phyloP scores from a whole-genome alignment of 1,140 invertebrate species.

The Drosophila aff. region DNA sequence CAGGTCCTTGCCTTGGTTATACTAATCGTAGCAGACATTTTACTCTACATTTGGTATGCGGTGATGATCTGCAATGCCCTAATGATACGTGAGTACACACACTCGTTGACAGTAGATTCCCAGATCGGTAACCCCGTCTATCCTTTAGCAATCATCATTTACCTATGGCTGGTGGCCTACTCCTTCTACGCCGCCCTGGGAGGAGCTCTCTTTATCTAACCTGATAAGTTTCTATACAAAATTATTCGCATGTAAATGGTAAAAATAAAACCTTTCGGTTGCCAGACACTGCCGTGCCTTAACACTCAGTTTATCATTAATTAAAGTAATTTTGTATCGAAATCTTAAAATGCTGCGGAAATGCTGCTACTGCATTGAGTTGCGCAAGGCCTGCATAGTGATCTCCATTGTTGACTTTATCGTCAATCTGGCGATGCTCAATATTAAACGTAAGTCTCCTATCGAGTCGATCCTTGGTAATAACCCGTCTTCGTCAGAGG shows the following conservation, averaged over 20 bases:
- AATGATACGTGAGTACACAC: constrained; percentile 46
- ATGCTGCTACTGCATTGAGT: constrained; percentile 45
- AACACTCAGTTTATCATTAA: constrained; percentile 31
- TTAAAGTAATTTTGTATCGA: not conserved
- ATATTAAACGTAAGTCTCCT: constrained; percentile 12
- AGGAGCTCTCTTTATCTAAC: constrained; percentile 52
- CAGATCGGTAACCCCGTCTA: not conserved
- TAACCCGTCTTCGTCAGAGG: not conserved
- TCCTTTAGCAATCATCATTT: constrained; percentile 34
- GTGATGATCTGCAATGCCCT: constrained; percentile 30
- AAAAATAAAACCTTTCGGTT: constrained; percentile 10
- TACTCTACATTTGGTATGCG: constrained; percentile 43
- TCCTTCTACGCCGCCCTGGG: constrained; percentile 71
- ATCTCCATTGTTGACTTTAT: constrained; percentile 42
- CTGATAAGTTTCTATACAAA: not conserved
- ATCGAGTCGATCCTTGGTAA: not conserved
- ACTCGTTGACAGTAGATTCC: not conserved
- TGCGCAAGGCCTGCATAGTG: constrained; percentile 42
- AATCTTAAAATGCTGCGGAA: constrained; percentile 19
- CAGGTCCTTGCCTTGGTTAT: constrained; percentile 49
- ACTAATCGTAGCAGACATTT: constrained; percentile 49
- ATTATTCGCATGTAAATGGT: not conserved
- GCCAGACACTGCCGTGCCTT: constrained; percentile 19
- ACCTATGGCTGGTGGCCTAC: constrained; percentile 65
- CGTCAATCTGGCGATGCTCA: constrained; percentile 26